Conservation (phyloP, 2,888 invertebrate genomes). For the Oithona nana region DNA sequence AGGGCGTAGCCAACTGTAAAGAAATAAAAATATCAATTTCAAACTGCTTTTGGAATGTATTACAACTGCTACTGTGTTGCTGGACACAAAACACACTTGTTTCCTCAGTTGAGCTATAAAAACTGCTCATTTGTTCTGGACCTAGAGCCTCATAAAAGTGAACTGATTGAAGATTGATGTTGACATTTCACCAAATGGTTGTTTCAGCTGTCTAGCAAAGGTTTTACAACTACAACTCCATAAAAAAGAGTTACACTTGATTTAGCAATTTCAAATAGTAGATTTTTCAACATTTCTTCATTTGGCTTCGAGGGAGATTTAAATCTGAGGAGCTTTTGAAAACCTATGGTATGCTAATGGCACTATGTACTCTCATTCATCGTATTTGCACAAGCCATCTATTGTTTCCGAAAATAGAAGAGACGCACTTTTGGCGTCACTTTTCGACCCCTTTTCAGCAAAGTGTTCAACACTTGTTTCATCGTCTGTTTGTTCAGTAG, state of each 20-base stretch:
- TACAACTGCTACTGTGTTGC: background rate
- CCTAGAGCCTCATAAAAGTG: background rate
- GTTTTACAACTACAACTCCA: too few species aligned
- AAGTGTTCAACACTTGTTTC: too few species aligned
- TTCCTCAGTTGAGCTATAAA: background rate
- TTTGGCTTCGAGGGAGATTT: too few species aligned
- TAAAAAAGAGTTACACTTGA: background rate
- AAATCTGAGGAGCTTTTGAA: too few species aligned
- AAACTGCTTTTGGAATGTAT: background rate
- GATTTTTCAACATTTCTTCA: too few species aligned
- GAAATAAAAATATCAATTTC: background rate
- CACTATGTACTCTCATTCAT: too few species aligned
- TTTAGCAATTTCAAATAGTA: background rate
- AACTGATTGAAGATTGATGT: background rate
- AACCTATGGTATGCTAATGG: too few species aligned
- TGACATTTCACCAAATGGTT: background rate
- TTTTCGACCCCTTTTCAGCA: too few species aligned
- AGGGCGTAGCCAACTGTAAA: background rate
- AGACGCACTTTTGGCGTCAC: too few species aligned
- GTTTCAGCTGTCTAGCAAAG: background rate
- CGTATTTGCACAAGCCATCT: too few species aligned
- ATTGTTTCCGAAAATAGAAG: too few species aligned
- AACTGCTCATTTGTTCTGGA: background rate
- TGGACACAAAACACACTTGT: background rate
- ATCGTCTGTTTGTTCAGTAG: too few species aligned